Evolutionary conservation across 2,888 invertebrate species (phyloP).

Genomic region (Idaea dimidiata): DNA sequence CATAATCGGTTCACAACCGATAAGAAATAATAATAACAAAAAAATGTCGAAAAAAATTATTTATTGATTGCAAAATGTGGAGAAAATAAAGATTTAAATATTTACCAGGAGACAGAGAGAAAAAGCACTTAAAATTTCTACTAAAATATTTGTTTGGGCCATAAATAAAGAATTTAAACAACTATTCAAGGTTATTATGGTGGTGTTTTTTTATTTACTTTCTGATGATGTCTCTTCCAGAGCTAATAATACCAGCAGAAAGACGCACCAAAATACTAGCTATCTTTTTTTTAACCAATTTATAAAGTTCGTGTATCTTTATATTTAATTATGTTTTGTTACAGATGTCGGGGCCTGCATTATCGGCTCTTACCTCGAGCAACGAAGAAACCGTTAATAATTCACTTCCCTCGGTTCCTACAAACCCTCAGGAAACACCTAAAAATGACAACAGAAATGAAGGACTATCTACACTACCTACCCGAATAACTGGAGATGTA

Average conservation of each 20-base stretch:
- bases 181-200: background rate
- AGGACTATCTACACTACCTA: background rate
- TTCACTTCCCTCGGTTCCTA: background rate
- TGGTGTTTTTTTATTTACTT: background rate
- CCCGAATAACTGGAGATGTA: slow-evolving; percentile 52
- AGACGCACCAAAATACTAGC: background rate
- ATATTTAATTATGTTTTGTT: background rate
- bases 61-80: too few species aligned
- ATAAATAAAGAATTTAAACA: background rate
- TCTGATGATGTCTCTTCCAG: too few species aligned
- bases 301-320: background rate
- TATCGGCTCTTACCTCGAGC: background rate
- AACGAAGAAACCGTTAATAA: background rate
- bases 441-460: slow-evolving; percentile 1
- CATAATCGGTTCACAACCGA: too few species aligned
- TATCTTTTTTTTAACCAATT: background rate
- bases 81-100: too few species aligned
- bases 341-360: background rate
- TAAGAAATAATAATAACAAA: too few species aligned
- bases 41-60: too few species aligned
- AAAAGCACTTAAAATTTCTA: too few species aligned
- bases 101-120: too few species aligned
- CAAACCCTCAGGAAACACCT: background rate
- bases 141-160: too few species aligned
- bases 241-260: background rate